Evolutionary conservation across 2,797 vertebrate genomes (phyloP), one percentile per base, ranked within the genome.

Genomic region (Micromesistius poutassou): DNA sequence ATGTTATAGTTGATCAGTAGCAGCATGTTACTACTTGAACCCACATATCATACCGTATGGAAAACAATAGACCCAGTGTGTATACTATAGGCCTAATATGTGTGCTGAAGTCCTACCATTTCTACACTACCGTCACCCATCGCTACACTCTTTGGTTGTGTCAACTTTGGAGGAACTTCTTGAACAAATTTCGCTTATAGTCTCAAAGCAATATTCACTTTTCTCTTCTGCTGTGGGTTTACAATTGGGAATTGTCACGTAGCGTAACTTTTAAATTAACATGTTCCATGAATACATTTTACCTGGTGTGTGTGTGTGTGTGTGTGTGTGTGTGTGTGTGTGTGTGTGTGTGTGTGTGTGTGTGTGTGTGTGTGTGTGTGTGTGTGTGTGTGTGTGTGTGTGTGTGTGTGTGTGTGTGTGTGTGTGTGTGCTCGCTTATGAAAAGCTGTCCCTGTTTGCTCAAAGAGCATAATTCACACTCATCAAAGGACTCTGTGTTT

Each of bases 401-500:
- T 42, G 40, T 42, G 40, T 42, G 40, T 42, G 40, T 42, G 40
- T 42, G 40, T 42, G 40, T 42, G 40, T 42, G 40, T 42, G 40
- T 42, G 40, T 42, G 40, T 42, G 40, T 13, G 10, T 13, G 40
- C 4, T 85, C 86, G 77, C 84, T 88, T 81, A 92, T 94, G 94
- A 94, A 95, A 94, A 94, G 94, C 91, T 71, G 84, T 91, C 87
- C 90, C 55, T 62, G 55, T 95, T 93, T 94, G 80, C 68, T 78
- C 76, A 91, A 88, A 90, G 89, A 88, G 87, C 88, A 89, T 84
- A 91, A 85, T 91, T 90, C 86, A 87, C 76, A 42, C 77, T 76
- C 74, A 84, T 93, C 89, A 93, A 94, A 94, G 91, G 92, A 76
- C 88, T 88, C 90, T 91, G 88, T 94, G 93, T 94, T 90, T 82